Conservation (phyloP, 2,113 vertebrate species). For the Sinocyclocheilus rhinocerous region DNA sequence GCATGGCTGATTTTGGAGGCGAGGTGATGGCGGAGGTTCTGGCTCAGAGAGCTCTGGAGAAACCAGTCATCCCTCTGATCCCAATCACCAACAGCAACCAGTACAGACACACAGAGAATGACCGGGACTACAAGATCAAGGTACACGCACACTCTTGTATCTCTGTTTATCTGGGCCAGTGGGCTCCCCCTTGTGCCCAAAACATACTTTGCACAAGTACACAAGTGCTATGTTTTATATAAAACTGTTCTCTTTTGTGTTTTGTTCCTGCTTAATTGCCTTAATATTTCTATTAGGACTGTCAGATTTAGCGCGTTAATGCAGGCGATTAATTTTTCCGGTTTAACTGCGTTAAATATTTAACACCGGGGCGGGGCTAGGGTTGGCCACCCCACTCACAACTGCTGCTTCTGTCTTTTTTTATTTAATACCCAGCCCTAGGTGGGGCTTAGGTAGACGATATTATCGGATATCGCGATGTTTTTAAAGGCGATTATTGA, state of each 20-base stretch:
- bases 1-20: slow-evolving; percentile 89
- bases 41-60: slow-evolving; percentile 89
- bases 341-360: too few species aligned
- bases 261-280: background rate
- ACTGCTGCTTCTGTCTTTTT: too few species aligned
- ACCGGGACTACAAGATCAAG: slow-evolving; percentile 91
- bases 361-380: too few species aligned
- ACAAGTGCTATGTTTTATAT: background rate
- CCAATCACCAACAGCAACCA: slow-evolving; percentile 88
- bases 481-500: too few species aligned
- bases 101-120: slow-evolving; percentile 88
- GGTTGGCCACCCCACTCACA: too few species aligned
- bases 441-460: too few species aligned
- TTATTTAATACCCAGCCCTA: too few species aligned
- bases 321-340: too few species aligned
- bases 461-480: too few species aligned
- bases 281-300: background rate
- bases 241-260: background rate
- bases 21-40: slow-evolving; percentile 97
- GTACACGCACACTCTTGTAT: slow-evolving; percentile 63
- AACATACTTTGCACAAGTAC: background rate
- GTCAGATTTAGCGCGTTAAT: too few species aligned
- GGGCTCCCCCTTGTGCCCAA: background rate
- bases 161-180: background rate
- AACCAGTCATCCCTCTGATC: slow-evolving; percentile 90